phyloP scores from a whole-genome alignment of 2,797 vertebrate genomes.

The Pseudochirops corinnae region DNA sequence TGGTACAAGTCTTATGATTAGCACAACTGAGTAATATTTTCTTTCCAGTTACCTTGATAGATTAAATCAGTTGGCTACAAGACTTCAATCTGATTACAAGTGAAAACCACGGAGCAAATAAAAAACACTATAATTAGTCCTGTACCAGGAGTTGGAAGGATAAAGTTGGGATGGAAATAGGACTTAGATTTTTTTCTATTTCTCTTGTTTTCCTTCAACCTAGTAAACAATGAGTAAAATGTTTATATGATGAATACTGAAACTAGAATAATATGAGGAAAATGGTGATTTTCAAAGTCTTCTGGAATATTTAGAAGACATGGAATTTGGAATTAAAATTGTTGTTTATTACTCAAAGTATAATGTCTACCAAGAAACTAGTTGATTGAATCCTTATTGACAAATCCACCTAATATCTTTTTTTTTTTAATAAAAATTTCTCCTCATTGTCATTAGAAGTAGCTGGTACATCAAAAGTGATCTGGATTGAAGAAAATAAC shows the following conservation, averaged over 20 bases:
- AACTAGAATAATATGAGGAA: not conserved
- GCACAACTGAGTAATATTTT: conserved; percentile 21
- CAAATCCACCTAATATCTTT: conserved; percentile 6
- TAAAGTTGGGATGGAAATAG: conserved; percentile 48
- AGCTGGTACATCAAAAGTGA: conserved; percentile 42
- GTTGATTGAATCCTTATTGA: not conserved
- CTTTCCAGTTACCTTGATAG: conserved; percentile 11
- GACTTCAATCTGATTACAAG: conserved; percentile 42
- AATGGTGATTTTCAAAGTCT: conserved; percentile 34
- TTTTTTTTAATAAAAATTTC: conserved; percentile 40
- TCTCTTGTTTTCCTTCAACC: conserved; percentile 52
- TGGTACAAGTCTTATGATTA: conserved; percentile 10
- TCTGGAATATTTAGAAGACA: conserved; percentile 33
- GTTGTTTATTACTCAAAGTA: conserved; percentile 18
- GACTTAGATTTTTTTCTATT: conserved; percentile 58
- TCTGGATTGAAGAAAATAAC: conserved; percentile 26
- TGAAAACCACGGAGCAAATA: conserved; percentile 51
- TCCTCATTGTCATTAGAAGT: not conserved
- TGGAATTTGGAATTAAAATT: conserved; percentile 48
- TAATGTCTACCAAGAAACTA: conserved; percentile 20
- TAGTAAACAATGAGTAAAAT: conserved; percentile 51
- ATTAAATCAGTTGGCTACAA: conserved; percentile 42
- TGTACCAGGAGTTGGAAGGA: conserved; percentile 47
- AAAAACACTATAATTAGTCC: conserved; percentile 52
- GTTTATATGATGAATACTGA: not conserved